Percentiles rank a stretch among this genome's conserved stretches.
phyloP scores from a whole-genome alignment of 2,797 vertebrate genomes.

The Petrocephalus schoutedeni region DNA sequence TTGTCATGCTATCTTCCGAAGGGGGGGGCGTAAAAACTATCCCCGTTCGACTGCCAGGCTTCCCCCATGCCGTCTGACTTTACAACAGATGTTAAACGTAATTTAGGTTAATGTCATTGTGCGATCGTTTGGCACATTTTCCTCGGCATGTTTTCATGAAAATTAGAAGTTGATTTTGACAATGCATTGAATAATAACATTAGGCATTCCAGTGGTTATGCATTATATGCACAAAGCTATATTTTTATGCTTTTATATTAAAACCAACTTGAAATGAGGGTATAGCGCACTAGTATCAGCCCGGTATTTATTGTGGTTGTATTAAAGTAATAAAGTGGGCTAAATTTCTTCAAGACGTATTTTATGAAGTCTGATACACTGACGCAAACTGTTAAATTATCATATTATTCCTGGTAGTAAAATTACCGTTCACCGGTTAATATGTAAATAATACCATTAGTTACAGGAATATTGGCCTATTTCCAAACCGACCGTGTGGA shows the following conservation, averaged over 20 bases:
- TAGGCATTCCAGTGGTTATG: not conserved
- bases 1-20: not conserved
- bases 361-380: not conserved
- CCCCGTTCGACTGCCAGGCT: not conserved
- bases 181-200: not conserved
- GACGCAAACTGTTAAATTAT: not conserved
- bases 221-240: not conserved
- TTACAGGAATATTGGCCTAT: not conserved
- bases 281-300: not conserved
- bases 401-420: not conserved
- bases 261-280: not conserved
- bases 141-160: not conserved
- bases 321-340: not conserved
- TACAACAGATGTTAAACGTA: not conserved
- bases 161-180: not conserved
- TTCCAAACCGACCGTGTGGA: no score
- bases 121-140: not conserved
- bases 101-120: constrained; percentile 7
- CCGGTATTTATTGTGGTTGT: not conserved
- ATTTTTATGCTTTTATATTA: not conserved
- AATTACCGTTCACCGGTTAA: not conserved
- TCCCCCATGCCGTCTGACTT: not conserved
- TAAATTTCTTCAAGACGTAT: not conserved
- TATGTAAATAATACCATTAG: not conserved
- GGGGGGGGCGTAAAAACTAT: not conserved